Evolutionary conservation across 1,140 invertebrate species (phyloP).

Genomic region (Trichomalopsis sarcophagae): DNA sequence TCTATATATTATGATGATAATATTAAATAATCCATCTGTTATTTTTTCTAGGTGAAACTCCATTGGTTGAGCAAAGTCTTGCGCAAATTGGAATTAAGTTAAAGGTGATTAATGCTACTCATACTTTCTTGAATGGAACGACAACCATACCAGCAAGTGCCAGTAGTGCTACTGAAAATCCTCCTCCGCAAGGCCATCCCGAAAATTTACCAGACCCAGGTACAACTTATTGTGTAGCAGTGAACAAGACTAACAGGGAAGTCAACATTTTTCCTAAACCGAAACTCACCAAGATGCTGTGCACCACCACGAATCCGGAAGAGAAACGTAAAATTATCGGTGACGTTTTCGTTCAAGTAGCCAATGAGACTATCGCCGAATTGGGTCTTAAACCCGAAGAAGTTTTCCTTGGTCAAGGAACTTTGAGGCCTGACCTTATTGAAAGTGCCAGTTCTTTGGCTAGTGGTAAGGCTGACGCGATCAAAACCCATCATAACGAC

Average conservation of each 20-base stretch:
- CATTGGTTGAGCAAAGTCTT: constrained; percentile 90
- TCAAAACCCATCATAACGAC: constrained; percentile 99
- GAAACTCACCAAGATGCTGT: constrained; percentile 90
- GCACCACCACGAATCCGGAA: constrained; percentile 92
- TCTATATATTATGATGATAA: no score
- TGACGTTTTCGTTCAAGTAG: constrained; percentile 96
- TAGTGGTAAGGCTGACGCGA: constrained; percentile 92
- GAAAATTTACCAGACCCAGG: constrained; percentile 51
- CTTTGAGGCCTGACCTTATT: constrained; percentile 97
- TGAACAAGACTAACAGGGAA: constrained; percentile 48
- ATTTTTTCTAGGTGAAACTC: constrained; percentile 82
- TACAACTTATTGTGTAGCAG: constrained; percentile 44
- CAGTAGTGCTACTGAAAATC: constrained; percentile 74
- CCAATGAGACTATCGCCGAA: constrained; percentile 88
- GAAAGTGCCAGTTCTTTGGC: constrained; percentile 95
- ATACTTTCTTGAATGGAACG: constrained; percentile 86
- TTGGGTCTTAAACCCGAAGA: constrained; percentile 90
- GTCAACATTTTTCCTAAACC: constrained; percentile 75
- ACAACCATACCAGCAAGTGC: constrained; percentile 84
- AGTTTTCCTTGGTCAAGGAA: constrained; percentile 92
- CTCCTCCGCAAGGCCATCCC: constrained; percentile 72
- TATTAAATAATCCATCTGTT: neutral
- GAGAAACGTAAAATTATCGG: constrained; percentile 99
- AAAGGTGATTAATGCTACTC: constrained; percentile 85
- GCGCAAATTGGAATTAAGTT: constrained; percentile 91